phyloP scores from a whole-genome alignment of 2,797 vertebrate genomes.

The Borostomias antarcticus region DNA sequence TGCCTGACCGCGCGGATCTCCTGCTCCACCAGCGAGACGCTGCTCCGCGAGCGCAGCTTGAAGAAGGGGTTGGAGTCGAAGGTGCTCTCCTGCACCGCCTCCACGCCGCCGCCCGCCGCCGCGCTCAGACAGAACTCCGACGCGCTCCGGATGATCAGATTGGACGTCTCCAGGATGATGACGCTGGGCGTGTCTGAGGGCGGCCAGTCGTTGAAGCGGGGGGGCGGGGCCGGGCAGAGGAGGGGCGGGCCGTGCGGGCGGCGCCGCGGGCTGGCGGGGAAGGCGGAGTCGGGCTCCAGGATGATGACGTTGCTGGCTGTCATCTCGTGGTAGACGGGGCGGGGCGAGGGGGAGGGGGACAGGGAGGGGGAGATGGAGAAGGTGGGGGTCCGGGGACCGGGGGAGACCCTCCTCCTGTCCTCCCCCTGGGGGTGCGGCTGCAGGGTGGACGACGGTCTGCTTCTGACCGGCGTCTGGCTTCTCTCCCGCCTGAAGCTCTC shows the following conservation, averaged over 20 bases:
- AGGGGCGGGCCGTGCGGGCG: neutral
- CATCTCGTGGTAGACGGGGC: conserved; percentile 68
- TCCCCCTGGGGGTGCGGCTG: neutral
- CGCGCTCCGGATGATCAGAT: conserved; percentile 72
- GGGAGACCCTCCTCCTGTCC: neutral
- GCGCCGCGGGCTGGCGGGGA: conserved; percentile 46
- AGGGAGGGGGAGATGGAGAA: conserved; percentile 12
- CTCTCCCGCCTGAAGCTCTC: conserved; percentile 51
- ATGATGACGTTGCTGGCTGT: conserved; percentile 73
- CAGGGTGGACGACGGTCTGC: conserved; percentile 1
- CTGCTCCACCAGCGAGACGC: conserved; percentile 72
- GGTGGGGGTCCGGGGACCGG: neutral
- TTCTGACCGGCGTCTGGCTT: neutral
- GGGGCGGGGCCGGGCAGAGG: conserved; percentile 49
- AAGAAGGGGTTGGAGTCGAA: conserved; percentile 74
- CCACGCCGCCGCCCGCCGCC: neutral
- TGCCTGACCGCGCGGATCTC: conserved; percentile 71
- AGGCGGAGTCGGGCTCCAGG: conserved; percentile 63
- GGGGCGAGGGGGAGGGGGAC: conserved; percentile 23
- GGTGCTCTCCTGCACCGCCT: conserved; percentile 65
- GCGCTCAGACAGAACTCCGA: conserved; percentile 72
- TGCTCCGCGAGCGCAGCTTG: conserved; percentile 75
- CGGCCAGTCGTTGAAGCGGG: conserved; percentile 54
- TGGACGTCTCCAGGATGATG: conserved; percentile 72
- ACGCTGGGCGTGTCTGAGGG: conserved; percentile 47